Conservation (phyloP, 2,888 invertebrate genomes). For the Phaedon cochleariae region DNA sequence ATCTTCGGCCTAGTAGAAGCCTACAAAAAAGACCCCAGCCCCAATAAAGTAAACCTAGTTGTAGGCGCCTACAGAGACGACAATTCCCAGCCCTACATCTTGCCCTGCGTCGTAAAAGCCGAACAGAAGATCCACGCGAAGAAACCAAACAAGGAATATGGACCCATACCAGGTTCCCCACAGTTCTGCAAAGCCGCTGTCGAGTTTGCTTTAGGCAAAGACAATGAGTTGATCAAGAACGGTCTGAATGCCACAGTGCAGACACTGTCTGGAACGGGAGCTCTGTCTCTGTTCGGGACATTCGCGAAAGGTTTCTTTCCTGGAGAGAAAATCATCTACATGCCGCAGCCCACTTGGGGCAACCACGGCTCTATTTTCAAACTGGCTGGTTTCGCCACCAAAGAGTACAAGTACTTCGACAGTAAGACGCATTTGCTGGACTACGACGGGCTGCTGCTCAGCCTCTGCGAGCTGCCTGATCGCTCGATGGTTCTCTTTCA, state of each 20-base stretch:
- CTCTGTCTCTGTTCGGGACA: conserved; percentile 69
- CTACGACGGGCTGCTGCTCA: conserved; percentile 70
- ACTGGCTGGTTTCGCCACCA: conserved; percentile 68
- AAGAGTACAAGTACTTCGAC: conserved; percentile 73
- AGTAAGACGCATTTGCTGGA: conserved; percentile 72
- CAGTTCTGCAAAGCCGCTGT: conserved; percentile 58
- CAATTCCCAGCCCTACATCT: conserved; percentile 68
- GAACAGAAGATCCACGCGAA: conserved; percentile 63
- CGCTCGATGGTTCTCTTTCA: conserved; percentile 70
- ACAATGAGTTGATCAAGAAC: conserved; percentile 62
- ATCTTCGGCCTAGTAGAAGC: conserved; percentile 76
- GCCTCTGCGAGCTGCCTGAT: conserved; percentile 71
- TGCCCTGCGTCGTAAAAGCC: conserved; percentile 70
- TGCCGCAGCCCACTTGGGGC: conserved; percentile 75
- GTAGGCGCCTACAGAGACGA: conserved; percentile 69
- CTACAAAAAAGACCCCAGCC: conserved; percentile 69
- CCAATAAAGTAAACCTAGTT: conserved; percentile 74
- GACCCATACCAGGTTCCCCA: conserved; percentile 68
- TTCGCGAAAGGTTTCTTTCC: conserved; percentile 67
- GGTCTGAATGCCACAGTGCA: conserved; percentile 60
- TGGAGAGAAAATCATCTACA: conserved; percentile 67
- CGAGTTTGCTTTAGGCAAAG: conserved; percentile 68
- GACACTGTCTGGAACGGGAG: conserved; percentile 73
- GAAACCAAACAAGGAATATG: conserved; percentile 71
- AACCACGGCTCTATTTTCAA: conserved; percentile 74